Evolutionary conservation across 2,888 invertebrate genomes (phyloP), one percentile per base, ranked within the genome.

Genomic region (Leptinotarsa peninsularis): DNA sequence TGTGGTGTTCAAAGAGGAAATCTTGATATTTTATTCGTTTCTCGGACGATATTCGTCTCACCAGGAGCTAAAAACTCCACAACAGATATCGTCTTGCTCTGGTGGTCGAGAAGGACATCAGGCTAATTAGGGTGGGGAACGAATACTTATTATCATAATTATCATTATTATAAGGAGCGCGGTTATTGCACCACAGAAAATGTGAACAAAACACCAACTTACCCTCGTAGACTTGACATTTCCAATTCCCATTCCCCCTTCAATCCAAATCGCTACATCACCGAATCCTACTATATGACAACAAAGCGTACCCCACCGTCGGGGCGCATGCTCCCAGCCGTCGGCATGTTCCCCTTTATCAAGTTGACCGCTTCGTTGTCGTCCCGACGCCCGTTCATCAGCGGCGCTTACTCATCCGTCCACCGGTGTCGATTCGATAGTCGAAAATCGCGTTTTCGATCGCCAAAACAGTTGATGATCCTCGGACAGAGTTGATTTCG

Each of bases 321-420:
- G 33, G 18, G 10, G 58, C 70, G 70, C 58, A 43, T 49, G 70
- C 70, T 23, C 69, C 17, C n/a, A 4, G 33, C 18, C 52, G 33
- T n/a, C 33, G 63, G 63, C 63, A 43, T n/a, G 63, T 68, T 75
- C 72, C 76, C 76, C 71, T 68, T 76, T 76, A 74, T 70, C 66
- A 74, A 70, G 70, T 66, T 67, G 68, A 71, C 56, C 72, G 77
- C 66, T 63, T 52, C 75, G 71, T 58, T 58, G 21, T 66, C 74
- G 74, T 72, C 72, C 18, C 72, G 77, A 74, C 77, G 74, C 72
- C 74, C 56, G 67, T 60, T 60, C 52, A 71, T 75, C 75, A 75
- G 72, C 67, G 72, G 72, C 74, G 77, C 67, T 77, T 74, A 74
- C 74, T 74, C 77, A 74, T 73, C 70, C 66, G 73, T 68, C 67